phyloP scores from a whole-genome alignment of 92 coral and sea anemone species.

The Hydrozoanthus gracilis region DNA sequence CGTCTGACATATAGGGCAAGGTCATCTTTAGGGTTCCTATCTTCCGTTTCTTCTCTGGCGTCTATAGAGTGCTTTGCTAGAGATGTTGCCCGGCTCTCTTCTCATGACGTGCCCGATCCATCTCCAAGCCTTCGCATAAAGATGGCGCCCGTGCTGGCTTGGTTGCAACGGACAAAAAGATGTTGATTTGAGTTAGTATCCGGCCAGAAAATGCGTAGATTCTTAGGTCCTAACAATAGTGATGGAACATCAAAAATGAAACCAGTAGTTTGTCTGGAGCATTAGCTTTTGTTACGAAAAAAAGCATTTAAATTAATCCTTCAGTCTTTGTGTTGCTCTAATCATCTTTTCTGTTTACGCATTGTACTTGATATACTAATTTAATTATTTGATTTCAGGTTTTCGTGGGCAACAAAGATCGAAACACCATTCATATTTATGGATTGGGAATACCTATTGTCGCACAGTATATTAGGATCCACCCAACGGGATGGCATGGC shows the following conservation, averaged over 20 bases:
- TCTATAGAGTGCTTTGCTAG: background rate
- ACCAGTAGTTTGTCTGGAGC: background rate
- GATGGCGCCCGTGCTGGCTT: too few relatives aligned
- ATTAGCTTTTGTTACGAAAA: background rate
- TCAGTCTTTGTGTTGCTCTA: background rate
- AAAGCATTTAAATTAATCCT: background rate
- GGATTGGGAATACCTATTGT: conserved; percentile 3
- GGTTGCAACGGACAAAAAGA: too few relatives aligned
- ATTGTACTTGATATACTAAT: background rate
- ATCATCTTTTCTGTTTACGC: background rate
- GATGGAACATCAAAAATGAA: background rate
- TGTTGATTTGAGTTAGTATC: background rate
- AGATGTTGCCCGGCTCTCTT: background rate
- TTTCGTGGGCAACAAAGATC: conserved; percentile 3
- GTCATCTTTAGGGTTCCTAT: conserved; percentile 45
- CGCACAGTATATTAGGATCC: conserved; percentile 8
- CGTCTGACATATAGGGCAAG: background rate
- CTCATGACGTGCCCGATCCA: too few relatives aligned
- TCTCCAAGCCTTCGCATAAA: too few relatives aligned
- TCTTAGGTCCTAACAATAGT: background rate
- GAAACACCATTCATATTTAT: conserved; percentile 1
- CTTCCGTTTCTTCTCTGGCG: background rate
- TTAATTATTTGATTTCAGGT: background rate
- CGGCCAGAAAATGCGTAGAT: background rate
- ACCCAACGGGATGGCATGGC: background rate